Conservation (phyloP, 2,888 invertebrate species). For the Conus canariensis region DNA sequence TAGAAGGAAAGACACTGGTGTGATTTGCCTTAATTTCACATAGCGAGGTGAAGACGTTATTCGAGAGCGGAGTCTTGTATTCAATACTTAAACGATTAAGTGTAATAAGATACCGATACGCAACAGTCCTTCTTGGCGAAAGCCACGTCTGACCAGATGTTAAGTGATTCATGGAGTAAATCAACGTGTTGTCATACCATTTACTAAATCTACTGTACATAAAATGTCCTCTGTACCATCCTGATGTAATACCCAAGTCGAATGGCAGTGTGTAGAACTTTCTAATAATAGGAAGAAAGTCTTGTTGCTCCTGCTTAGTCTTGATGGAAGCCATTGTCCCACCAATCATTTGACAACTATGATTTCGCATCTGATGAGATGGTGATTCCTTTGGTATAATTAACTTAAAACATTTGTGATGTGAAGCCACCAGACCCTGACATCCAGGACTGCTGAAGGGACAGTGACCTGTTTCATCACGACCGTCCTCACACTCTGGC, state of each 20-base stretch:
- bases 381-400: background rate
- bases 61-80: too few relatives aligned
- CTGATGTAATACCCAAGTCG: background rate
- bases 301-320: background rate
- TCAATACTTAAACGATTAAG: background rate
- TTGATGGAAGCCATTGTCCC: background rate
- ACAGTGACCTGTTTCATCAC: conserved; percentile 28
- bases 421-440: background rate
- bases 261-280: background rate
- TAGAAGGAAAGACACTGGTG: background rate
- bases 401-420: background rate
- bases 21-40: background rate
- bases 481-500: conserved; percentile 17
- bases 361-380: too few relatives aligned
- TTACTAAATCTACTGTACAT: background rate
- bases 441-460: conserved; percentile 5
- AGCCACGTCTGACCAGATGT: too few relatives aligned
- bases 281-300: background rate
- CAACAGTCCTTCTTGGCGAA: too few relatives aligned
- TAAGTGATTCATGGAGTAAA: background rate
- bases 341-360: background rate
- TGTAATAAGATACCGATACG: too few relatives aligned
- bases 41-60: background rate
- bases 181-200: background rate
- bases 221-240: background rate